phyloP scores from a whole-genome alignment of 2,888 invertebrate species.

The Oxycera nigricornis region DNA sequence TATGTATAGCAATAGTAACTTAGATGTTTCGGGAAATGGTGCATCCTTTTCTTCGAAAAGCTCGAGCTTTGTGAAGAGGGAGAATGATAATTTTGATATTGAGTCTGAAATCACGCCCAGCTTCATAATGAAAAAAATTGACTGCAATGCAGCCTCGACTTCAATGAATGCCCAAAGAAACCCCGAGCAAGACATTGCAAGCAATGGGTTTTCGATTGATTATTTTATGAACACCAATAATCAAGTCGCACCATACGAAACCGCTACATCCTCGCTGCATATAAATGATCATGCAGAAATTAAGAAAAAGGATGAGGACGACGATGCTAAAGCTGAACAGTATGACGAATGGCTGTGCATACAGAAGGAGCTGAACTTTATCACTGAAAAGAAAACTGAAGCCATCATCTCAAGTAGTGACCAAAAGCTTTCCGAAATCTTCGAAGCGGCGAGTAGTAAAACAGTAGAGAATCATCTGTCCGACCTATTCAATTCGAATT shows the following conservation, averaged over 20 bases:
- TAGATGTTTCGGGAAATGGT: neutral
- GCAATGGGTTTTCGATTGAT: constrained; percentile 46
- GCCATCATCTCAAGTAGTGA: constrained; percentile 24
- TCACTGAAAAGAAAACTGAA: constrained; percentile 51
- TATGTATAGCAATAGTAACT: constrained; percentile 32
- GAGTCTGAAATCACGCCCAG: constrained; percentile 61
- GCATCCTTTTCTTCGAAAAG: constrained; percentile 8
- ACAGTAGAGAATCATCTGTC: constrained; percentile 53
- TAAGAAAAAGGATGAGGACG: constrained; percentile 38
- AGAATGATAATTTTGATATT: constrained; percentile 59
- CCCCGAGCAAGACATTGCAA: neutral
- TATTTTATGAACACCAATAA: constrained; percentile 41
- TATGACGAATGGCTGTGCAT: constrained; percentile 75
- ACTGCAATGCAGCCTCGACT: neutral
- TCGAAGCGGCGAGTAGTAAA: constrained; percentile 57
- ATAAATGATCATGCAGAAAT: neutral
- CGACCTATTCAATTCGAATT: constrained; percentile 51
- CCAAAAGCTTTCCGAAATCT: constrained; percentile 57
- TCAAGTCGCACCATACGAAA: neutral
- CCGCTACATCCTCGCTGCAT: neutral
- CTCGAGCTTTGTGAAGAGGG: constrained; percentile 51
- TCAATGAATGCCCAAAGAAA: neutral
- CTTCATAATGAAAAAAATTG: constrained; percentile 60
- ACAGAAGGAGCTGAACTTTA: constrained; percentile 69
- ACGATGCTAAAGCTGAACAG: constrained; percentile 55